Evolutionary conservation across 2,113 vertebrate genomes (phyloP).

Genomic region (Laticauda colubrina): DNA sequence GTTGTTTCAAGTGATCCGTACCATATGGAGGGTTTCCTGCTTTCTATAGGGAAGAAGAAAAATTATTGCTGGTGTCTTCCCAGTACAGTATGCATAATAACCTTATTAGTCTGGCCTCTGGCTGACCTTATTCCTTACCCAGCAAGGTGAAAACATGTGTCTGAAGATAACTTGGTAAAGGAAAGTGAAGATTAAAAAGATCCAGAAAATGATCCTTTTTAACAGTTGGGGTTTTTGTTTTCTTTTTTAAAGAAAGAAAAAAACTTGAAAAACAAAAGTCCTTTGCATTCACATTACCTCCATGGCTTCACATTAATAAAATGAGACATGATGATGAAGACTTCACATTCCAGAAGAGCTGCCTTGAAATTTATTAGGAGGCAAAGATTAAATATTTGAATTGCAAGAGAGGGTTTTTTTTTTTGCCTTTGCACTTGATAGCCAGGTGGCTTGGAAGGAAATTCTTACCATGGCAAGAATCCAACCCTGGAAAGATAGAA

Average conservation of each 20-base stretch:
- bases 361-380: constrained; percentile 44
- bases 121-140: not conserved
- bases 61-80: not conserved
- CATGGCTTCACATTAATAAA: constrained; percentile 1
- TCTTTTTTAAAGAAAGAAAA: not conserved
- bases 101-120: not conserved
- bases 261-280: not conserved
- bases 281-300: constrained; percentile 27
- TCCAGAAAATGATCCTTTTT: not conserved
- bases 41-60: constrained; percentile 13
- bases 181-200: not conserved
- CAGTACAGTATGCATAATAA: not conserved
- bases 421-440: constrained; percentile 43
- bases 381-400: constrained; percentile 43
- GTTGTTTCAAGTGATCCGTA: not conserved
- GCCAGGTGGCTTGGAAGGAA: constrained; percentile 50
- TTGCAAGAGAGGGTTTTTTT: constrained; percentile 18
- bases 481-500: constrained; percentile 20
- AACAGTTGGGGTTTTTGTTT: too few relatives aligned
- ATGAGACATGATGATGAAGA: constrained; percentile 28
- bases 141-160: not conserved
- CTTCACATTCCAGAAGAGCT: constrained; percentile 32
- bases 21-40: not conserved
- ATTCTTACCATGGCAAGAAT: constrained; percentile 41
- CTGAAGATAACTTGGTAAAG: not conserved